Percentiles rank a stretch among this genome's conserved stretches.
These are phyloP conservation scores for Petrophora chlorosata DNA, from an alignment of 2,888 invertebrate genomes.

Conservation along the genomic window DNA sequence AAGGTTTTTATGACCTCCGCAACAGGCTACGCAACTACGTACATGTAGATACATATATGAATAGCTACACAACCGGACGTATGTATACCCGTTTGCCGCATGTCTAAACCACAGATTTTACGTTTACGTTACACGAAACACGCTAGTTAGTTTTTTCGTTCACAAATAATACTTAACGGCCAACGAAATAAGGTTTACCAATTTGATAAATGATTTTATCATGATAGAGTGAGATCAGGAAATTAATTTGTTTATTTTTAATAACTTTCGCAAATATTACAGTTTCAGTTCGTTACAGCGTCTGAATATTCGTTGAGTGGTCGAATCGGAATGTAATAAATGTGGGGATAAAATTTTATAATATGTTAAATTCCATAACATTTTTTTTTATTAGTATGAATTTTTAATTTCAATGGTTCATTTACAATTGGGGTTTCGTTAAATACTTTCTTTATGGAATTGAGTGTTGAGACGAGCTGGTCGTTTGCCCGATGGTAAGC, in stretches of 20 bases:
- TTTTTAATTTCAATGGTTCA: too few relatives aligned
- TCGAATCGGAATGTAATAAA: too few relatives aligned
- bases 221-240: background rate
- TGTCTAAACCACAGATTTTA: slow-evolving; percentile 46
- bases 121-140: slow-evolving; percentile 42
- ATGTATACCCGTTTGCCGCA: slow-evolving; percentile 45
- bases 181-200: background rate
- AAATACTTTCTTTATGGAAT: too few relatives aligned
- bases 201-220: background rate
- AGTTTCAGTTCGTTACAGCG: background rate
- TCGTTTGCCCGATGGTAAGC: too few relatives aligned
- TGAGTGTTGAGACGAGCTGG: too few relatives aligned
- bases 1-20: slow-evolving; percentile 51
- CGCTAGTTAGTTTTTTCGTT: background rate
- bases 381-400: too few relatives aligned
- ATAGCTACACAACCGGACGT: slow-evolving; percentile 38
- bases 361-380: too few relatives aligned
- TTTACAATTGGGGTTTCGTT: too few relatives aligned
- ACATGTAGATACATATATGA: slow-evolving; percentile 8
- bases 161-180: background rate
- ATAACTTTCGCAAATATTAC: background rate
- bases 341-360: too few relatives aligned
- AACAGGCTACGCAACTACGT: slow-evolving; percentile 41
- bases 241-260: background rate
- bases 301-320: background rate